phyloP scores from a whole-genome alignment of 2,888 invertebrate species.

The Synergus japonicus region DNA sequence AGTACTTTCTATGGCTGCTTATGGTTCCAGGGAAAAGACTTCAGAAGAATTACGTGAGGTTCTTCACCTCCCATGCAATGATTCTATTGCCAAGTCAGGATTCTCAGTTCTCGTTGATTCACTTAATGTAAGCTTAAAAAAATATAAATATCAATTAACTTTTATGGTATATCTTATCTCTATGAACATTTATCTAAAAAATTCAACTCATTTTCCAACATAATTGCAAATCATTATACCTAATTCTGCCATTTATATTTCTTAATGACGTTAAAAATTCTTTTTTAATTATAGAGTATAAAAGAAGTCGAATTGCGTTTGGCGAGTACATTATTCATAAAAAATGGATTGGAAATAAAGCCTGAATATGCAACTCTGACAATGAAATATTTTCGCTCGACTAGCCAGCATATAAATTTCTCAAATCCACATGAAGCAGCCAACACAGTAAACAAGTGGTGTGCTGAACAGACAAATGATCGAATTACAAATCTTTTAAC shows the following conservation, averaged over 20 bases:
- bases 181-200: too few relatives aligned
- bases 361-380: slow-evolving; percentile 80
- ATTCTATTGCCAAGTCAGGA: slow-evolving; percentile 25
- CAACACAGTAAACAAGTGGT: slow-evolving; percentile 48
- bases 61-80: slow-evolving; percentile 42
- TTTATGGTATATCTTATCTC: background rate
- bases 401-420: slow-evolving; percentile 83
- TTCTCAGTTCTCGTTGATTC: slow-evolving; percentile 46
- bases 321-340: slow-evolving; percentile 86
- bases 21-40: slow-evolving; percentile 47
- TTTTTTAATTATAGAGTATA: slow-evolving; percentile 56
- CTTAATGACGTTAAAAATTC: too few relatives aligned
- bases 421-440: slow-evolving; percentile 49
- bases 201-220: background rate
- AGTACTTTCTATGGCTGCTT: slow-evolving; percentile 56
- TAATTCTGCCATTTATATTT: too few relatives aligned
- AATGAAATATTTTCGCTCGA: slow-evolving; percentile 81
- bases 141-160: background rate
- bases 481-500: slow-evolving; percentile 43
- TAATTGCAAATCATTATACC: background rate
- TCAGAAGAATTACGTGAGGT: slow-evolving; percentile 34
- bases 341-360: slow-evolving; percentile 78
- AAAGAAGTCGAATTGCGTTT: slow-evolving; percentile 81
- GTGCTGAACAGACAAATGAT: slow-evolving; percentile 47
- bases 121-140: slow-evolving; percentile 43